These are phyloP conservation scores for Parauchenoglanis ngamensis DNA, from an alignment of 2,797 vertebrate genomes.

Conservation along the genomic window DNA sequence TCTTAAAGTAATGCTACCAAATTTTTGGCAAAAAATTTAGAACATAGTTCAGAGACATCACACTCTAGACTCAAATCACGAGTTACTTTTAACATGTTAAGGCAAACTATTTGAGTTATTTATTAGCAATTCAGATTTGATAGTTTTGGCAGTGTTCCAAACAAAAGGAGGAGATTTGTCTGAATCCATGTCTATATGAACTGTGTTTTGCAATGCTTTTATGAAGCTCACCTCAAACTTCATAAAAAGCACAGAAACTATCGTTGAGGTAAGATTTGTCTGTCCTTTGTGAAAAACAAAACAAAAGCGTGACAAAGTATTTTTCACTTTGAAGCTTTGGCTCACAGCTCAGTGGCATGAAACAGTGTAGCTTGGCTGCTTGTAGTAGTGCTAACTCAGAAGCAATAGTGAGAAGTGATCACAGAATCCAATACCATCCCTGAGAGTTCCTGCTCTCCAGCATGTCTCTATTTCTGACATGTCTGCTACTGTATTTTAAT, in stretches of 20 bases:
- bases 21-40: background rate
- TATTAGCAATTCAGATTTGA: background rate
- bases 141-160: background rate
- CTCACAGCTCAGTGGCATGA: slow-evolving; percentile 21
- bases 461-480: slow-evolving; percentile 27
- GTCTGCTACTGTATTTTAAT: slow-evolving; percentile 39
- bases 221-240: background rate
- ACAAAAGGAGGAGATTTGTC: too few species aligned
- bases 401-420: slow-evolving; percentile 3
- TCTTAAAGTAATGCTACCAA: background rate
- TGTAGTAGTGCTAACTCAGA: slow-evolving; percentile 21
- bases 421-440: background rate
- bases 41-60: background rate
- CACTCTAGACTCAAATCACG: background rate
- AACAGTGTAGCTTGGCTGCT: slow-evolving; percentile 20
- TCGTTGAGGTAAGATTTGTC: background rate
- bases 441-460: slow-evolving; percentile 25
- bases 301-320: slow-evolving; percentile 21
- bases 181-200: background rate
- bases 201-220: background rate
- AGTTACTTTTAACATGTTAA: background rate
- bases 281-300: slow-evolving; percentile 2
- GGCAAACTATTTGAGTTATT: background rate
- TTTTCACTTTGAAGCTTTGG: slow-evolving; percentile 27
- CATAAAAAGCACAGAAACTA: slow-evolving; percentile 16